Evolutionary conservation across 2,113 vertebrate genomes (phyloP), one percentile per base, ranked within the genome.

Genomic region (Monopterus albus): DNA sequence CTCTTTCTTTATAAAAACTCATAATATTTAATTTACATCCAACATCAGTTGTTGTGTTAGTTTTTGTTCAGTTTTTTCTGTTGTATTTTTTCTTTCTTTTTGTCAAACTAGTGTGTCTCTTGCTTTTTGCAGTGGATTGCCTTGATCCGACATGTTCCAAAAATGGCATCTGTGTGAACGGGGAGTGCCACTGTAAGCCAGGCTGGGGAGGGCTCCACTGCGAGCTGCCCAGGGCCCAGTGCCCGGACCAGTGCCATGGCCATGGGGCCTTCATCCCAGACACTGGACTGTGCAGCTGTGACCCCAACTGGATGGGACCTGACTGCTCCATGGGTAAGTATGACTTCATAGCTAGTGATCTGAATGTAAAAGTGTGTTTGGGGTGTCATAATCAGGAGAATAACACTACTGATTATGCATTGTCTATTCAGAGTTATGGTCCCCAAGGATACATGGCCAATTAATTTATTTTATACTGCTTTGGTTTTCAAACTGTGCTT

Each of bases 291-390:
- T 99, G 98, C 87, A 96, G 92, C 94, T 99, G 98, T 2, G 98
- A 99, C 83, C 95, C 98, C 80, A 98, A 94, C 91, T 99, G 97
- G 96, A 99, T 98, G 95, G 98, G 97, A 71, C 97, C 97, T 0
- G 98, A 99, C 94, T 99, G 97, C 92, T 97, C 98, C 2, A 94
- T 97, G 47, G 98, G 98, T 99, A 89, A 95, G 96, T 55, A 21
- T 7, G 3, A 13, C 36, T 11, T 21, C 38, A 17, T 15, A 14
- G 20, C 21, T 33, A 8, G 8, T 23, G 40, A 33, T 61, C 11
- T 2, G 2, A n/a, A 39, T 53, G 29, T 20, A 38, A 47, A 13
- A 58, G 39, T 51, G 11, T 36, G 12, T 17, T 45, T 23, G 11
- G 20, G 18, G 31, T 56, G 60, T 74, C 18, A 39, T 40, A 47